These are phyloP conservation scores for Vidua macroura DNA, from an alignment of 2,113 vertebrate genomes.

Conservation along the genomic window DNA sequence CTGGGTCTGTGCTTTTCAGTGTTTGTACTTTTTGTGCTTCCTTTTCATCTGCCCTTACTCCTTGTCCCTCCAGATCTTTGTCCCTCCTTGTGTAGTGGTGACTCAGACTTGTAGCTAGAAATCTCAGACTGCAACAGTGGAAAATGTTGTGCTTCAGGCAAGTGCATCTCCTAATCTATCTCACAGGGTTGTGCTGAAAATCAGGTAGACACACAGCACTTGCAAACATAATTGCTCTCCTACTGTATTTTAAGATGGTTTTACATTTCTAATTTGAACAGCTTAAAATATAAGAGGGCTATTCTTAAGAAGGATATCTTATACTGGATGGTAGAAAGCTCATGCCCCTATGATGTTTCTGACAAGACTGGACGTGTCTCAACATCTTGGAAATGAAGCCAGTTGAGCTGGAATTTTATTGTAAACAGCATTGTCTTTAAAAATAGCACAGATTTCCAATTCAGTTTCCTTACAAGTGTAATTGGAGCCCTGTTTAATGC, in stretches of 20 bases:
- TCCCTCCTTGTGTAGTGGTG: background rate
- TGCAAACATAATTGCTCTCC: background rate
- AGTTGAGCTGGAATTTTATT: background rate
- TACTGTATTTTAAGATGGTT: background rate
- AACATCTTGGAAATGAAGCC: background rate
- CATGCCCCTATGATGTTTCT: background rate
- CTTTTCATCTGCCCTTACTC: background rate
- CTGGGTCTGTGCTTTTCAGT: background rate
- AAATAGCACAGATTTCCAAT: background rate
- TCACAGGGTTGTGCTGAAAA: background rate
- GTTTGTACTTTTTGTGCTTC: background rate
- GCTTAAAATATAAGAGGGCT: background rate
- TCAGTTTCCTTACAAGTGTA: background rate
- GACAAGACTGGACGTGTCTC: background rate
- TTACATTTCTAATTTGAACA: background rate
- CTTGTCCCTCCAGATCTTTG: background rate
- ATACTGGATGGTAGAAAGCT: background rate
- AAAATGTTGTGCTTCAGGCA: background rate
- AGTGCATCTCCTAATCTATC: background rate
- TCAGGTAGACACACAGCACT: background rate
- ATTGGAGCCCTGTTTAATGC: background rate
- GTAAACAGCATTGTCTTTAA: background rate
- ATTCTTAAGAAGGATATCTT: background rate
- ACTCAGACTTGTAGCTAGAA: background rate
- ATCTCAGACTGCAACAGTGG: background rate